Evolutionary conservation across 2,797 vertebrate genomes (phyloP).

Genomic region (Pterois miles): DNA sequence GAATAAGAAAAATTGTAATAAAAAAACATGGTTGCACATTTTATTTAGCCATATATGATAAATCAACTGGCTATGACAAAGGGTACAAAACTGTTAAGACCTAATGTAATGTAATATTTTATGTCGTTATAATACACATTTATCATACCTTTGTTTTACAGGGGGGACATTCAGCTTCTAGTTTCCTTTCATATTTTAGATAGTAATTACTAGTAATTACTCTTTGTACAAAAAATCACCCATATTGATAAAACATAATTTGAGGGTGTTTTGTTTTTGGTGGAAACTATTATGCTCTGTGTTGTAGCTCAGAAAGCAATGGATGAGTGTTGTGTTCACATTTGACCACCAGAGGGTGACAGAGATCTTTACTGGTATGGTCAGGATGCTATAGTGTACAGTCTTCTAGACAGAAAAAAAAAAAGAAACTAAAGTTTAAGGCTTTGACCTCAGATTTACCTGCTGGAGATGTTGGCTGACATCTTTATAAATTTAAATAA

Average conservation of each 20-base stretch:
- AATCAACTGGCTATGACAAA: neutral
- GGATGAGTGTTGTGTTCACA: neutral
- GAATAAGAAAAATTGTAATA: no score
- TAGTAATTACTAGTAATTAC: no score
- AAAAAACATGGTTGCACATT: neutral
- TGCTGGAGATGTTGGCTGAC: neutral
- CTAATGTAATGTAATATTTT: neutral
- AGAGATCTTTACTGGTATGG: neutral
- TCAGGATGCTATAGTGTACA: neutral
- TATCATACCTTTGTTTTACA: neutral
- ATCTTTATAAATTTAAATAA: no score
- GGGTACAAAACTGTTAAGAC: neutral
- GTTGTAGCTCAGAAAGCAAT: neutral
- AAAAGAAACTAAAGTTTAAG: neutral
- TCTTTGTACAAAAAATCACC: no score
- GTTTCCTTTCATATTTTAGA: neutral
- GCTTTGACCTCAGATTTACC: neutral
- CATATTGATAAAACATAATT: neutral
- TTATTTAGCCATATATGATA: neutral
- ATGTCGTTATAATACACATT: neutral
- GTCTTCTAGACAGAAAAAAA: neutral
- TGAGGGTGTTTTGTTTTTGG: no score
- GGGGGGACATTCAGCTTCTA: neutral
- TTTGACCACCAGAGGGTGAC: constrained; percentile 52
- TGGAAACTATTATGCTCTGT: neutral